Evolutionary conservation across 2,797 vertebrate genomes (phyloP).

Genomic region (Telmatherina bonti): DNA sequence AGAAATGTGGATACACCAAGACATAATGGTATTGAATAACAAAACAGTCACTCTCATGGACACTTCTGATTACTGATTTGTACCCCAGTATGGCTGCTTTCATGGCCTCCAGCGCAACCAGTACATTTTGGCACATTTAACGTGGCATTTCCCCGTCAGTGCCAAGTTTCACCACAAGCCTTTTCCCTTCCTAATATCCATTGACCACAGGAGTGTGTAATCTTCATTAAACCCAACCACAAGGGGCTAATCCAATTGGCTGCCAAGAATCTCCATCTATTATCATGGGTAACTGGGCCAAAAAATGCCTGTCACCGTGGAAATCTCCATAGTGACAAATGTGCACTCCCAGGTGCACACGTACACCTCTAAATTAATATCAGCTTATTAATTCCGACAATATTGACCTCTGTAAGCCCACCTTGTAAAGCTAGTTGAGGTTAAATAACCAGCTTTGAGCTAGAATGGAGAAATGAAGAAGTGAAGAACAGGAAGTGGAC

Average conservation of each 20-base stretch:
- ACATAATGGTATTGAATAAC: not conserved
- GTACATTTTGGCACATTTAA: constrained; percentile 48
- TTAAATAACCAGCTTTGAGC: constrained; percentile 60
- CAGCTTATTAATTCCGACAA: constrained; percentile 75
- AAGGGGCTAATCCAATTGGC: constrained; percentile 78
- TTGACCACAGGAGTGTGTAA: constrained; percentile 79
- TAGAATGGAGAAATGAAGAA: constrained; percentile 35
- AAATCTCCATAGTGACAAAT: constrained; percentile 71
- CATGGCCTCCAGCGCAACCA: not conserved
- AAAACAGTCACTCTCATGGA: not conserved
- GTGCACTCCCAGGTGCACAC: constrained; percentile 60
- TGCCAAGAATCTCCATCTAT: constrained; percentile 70
- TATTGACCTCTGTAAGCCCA: constrained; percentile 49
- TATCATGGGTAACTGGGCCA: constrained; percentile 71
- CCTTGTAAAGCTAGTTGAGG: constrained; percentile 55
- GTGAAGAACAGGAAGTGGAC: constrained; percentile 72
- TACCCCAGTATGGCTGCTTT: constrained; percentile 5
- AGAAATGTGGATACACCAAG: not conserved
- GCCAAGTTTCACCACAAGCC: constrained; percentile 70
- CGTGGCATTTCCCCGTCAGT: constrained; percentile 48
- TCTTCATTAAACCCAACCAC: constrained; percentile 79
- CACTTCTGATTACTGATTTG: constrained; percentile 7
- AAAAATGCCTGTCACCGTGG: constrained; percentile 56
- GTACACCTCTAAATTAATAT: constrained; percentile 80
- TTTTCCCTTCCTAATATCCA: constrained; percentile 72